A percentile compares a stretch with the other conserved stretches of the same genome.
Evolutionary conservation across 2,113 vertebrate species (phyloP).

Genomic region (Puntigrus tetrazona): DNA sequence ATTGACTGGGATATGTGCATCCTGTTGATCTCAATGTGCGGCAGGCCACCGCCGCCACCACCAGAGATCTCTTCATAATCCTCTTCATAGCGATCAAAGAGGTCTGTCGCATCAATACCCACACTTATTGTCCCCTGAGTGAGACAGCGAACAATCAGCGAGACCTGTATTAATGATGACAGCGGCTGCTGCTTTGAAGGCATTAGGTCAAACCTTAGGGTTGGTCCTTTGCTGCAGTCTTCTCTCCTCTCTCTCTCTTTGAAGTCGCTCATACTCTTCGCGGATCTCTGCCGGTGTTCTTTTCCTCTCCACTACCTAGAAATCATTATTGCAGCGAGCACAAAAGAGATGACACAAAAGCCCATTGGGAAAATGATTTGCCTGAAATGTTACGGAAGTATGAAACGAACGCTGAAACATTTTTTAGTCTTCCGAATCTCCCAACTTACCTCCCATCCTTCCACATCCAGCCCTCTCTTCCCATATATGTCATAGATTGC

Average conservation of each 20-base stretch:
- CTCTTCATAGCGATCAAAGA: constrained; percentile 95
- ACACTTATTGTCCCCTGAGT: constrained; percentile 93
- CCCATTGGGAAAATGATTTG: background rate
- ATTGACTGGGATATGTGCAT: constrained; percentile 99
- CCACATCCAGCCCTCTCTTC: constrained; percentile 94
- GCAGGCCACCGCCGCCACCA: constrained; percentile 74
- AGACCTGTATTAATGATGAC: background rate
- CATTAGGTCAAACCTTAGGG: constrained; percentile 83
- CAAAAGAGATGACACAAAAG: background rate
- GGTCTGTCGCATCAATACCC: constrained; percentile 95
- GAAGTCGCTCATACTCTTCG: constrained; percentile 95
- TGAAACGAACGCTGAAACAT: background rate
- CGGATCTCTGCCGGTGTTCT: constrained; percentile 93
- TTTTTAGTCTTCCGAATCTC: background rate
- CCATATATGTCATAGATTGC: constrained; percentile 99
- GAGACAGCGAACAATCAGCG: background rate
- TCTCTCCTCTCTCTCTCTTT: constrained; percentile 91
- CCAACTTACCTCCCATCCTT: constrained; percentile 96
- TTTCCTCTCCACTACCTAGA: constrained; percentile 92
- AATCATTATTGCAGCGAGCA: constrained; percentile 1
- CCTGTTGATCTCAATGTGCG: constrained; percentile 95
- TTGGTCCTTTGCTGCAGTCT: constrained; percentile 95
- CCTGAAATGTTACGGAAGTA: background rate
- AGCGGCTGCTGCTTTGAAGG: background rate
- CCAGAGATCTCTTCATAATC: constrained; percentile 86